Base-by-base conservation (phyloP, 2,113 vertebrate genomes). In the Misgurnus mizolepis region DNA sequence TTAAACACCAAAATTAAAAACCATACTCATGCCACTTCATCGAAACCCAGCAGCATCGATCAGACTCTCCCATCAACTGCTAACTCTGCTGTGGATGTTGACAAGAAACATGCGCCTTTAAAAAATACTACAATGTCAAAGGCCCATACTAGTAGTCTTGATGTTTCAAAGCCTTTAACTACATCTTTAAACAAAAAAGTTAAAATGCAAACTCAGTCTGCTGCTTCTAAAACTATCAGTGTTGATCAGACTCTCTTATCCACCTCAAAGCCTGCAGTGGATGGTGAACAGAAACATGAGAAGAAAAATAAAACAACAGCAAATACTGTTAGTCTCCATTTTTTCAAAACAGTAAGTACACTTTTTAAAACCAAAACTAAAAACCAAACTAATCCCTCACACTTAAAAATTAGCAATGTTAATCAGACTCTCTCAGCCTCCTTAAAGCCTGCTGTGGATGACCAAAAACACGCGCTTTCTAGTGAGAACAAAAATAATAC, bases 381-480 rank as follows among this genome's bases (percentile, higher is more conserved):
- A 61, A 41, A 74, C 10, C 71, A 74, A 74, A 74, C n/a, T 74
- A 40, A 60, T 45, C 4, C 6, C 60, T 22, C 55, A 43, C 18
- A 17, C n/a, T 4, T n/a, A 73, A 14, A 6, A 56, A 56, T 3
- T 45, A 60, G 10, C 9, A 61, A 4, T 2, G 55, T 27, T 11
- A 61, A 74, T 45, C n/a, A 60, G 6, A 60, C 40, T 34, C 58
- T 75, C 17, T 12, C 5, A 11, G 34, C 40, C 43, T 34, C 4
- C 3, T 18, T 14, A 4, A 64, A 75, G 18, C 41, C 58, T 39
- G 41, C 14, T 64, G 43, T 64, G 12, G 43, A 47, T 49, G 4
- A 10, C 61, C 87, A 93, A 72, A 82, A 86, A 72, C 89, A 91
- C 74, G 82, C 90, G 58, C 85, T 90, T 81, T 89, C 90, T 67